These are phyloP conservation scores for Acrocera orbiculus DNA, from an alignment of 2,888 invertebrate species.

Conservation along the genomic window DNA sequence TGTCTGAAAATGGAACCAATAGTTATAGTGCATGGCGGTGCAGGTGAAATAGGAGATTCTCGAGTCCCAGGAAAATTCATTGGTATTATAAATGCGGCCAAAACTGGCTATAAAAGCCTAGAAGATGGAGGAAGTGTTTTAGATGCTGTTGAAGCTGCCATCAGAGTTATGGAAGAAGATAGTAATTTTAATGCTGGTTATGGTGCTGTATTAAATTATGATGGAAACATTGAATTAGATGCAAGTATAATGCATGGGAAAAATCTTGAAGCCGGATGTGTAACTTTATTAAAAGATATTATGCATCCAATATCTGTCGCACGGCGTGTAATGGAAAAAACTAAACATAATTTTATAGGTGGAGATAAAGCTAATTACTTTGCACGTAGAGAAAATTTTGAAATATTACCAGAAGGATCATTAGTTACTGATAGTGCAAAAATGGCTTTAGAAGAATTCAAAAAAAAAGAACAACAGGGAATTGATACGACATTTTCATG, in stretches of 20 bases:
- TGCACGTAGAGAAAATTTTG: conserved; percentile 42
- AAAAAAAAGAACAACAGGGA: conserved; percentile 21
- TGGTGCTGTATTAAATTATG: conserved; percentile 60
- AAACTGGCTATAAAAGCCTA: conserved; percentile 41
- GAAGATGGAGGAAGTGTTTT: conserved; percentile 38
- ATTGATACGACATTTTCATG: conserved; percentile 33
- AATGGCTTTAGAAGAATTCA: conserved; percentile 41
- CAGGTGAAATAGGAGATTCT: conserved; percentile 53
- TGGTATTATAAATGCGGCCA: conserved; percentile 47
- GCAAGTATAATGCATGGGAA: conserved; percentile 66
- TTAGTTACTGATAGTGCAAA: conserved; percentile 48
- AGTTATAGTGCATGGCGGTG: conserved; percentile 65
- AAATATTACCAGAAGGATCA: conserved; percentile 40
- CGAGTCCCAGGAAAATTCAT: conserved; percentile 42
- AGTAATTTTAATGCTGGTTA: conserved; percentile 69
- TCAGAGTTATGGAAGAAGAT: conserved; percentile 58
- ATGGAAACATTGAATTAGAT: conserved; percentile 71
- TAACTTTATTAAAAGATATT: conserved; percentile 57
- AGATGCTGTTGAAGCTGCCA: conserved; percentile 66
- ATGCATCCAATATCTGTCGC: conserved; percentile 63
- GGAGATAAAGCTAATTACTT: conserved; percentile 57
- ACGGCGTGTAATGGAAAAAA: conserved; percentile 54
- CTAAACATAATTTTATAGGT: conserved; percentile 55
- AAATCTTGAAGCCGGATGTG: conserved; percentile 49
- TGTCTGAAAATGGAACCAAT: conserved; percentile 37